These are phyloP conservation scores for Megaceryle alcyon DNA, from an alignment of 2,797 vertebrate genomes.

Conservation along the genomic window DNA sequence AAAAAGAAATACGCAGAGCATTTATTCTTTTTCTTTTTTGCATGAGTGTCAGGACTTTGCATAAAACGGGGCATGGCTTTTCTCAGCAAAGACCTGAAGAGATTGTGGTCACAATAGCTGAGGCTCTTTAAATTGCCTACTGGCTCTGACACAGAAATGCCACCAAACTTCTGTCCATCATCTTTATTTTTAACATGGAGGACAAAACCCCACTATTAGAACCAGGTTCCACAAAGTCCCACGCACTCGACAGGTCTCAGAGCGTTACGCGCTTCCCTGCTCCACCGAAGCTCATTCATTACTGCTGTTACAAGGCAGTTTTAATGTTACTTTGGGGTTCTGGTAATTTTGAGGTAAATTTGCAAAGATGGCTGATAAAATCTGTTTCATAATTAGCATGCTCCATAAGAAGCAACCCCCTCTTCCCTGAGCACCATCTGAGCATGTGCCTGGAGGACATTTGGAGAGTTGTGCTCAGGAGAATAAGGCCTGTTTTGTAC, in stretches of 20 bases:
- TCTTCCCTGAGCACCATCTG: background rate
- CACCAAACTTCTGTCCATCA: background rate
- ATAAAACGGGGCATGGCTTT: background rate
- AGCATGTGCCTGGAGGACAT: constrained; percentile 52
- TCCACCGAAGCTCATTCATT: constrained; percentile 4
- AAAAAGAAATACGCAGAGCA: background rate
- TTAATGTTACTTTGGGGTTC: constrained; percentile 37
- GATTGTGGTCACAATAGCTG: background rate
- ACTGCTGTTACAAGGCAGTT: constrained; percentile 20
- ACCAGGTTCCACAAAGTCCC: background rate
- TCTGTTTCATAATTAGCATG: constrained; percentile 52
- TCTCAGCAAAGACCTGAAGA: background rate
- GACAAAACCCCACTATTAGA: background rate
- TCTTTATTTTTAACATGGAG: background rate
- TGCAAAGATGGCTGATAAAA: constrained; percentile 44
- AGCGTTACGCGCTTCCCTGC: background rate
- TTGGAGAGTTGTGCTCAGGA: background rate
- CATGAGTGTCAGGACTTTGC: background rate
- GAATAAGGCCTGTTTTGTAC: constrained; percentile 1
- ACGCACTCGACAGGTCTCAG: background rate
- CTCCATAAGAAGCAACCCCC: background rate
- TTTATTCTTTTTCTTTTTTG: background rate
- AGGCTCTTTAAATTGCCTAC: background rate
- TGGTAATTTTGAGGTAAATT: constrained; percentile 36
- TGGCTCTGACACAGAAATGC: background rate